A percentile compares a stretch with the other conserved stretches of the same genome.
These are phyloP conservation scores for Blastomussa wellsi DNA, from an alignment of 92 coral and sea anemone genomes.

Conservation along the genomic window DNA sequence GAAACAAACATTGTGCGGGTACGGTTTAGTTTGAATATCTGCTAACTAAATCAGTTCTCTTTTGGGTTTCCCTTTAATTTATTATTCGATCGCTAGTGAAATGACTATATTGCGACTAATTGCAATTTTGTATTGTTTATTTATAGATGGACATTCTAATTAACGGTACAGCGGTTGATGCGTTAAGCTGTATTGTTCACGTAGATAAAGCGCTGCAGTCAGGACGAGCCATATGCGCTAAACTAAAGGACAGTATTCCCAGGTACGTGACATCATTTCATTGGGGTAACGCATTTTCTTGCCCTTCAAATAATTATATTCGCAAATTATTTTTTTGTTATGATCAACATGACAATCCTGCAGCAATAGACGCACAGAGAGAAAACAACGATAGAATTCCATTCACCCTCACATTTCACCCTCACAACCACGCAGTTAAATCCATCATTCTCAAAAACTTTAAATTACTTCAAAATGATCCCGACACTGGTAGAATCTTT, in stretches of 20 bases:
- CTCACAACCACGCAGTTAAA: too few relatives aligned
- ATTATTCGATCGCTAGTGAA: not conserved
- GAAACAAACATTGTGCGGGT: slow-evolving; percentile 78
- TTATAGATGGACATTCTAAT: slow-evolving; percentile 86
- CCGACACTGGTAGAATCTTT: too few relatives aligned
- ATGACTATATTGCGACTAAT: not conserved
- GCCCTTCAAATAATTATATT: not conserved
- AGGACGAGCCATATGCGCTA: slow-evolving; percentile 77
- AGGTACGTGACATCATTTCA: slow-evolving; percentile 48
- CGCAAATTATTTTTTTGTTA: not conserved
- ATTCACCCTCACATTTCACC: too few relatives aligned
- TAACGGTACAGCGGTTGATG: slow-evolving; percentile 84
- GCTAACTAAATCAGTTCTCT: not conserved
- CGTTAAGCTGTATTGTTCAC: slow-evolving; percentile 94
- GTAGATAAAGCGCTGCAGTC: slow-evolving; percentile 72
- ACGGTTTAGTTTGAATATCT: not conserved
- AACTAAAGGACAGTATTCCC: slow-evolving; percentile 81
- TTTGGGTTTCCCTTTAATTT: not conserved
- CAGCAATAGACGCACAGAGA: too few relatives aligned
- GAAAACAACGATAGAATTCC: too few relatives aligned
- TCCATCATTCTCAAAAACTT: too few relatives aligned
- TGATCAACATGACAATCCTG: not conserved
- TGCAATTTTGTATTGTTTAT: not conserved
- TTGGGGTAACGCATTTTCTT: not conserved
- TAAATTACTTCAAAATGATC: too few relatives aligned